Base-by-base conservation (phyloP, 2,888 invertebrate genomes). In the Agrotis puta region DNA sequence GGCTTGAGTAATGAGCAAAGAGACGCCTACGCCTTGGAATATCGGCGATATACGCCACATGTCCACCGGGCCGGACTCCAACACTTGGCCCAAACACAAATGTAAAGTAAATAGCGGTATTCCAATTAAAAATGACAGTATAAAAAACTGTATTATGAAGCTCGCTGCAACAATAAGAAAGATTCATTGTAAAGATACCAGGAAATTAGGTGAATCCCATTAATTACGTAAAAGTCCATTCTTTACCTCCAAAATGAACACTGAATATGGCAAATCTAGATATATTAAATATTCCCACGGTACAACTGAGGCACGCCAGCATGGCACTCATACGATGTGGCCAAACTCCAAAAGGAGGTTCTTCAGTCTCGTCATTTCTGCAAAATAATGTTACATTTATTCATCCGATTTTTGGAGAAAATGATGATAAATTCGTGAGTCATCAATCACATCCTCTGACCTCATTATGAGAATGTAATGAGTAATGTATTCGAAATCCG, bases 41-140 rank as follows among this genome's bases (percentile, higher is more conserved):
- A 99, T 97, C 0, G 99, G 99, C 67, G 98, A 98, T 87, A 99
- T 98, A 88, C 97, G 97, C 99, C 99, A 99, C 98, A 99, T 98
- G 86, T 98, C 98, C 74, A 99, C 97, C 2, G 98, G 98, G 0
- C 99, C 99, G 0, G 98, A 97, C 59, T 97, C 97, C 73, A 99
- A 94, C 85, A 98, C 98, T 92, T 98, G 98, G 3, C 99, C 99
- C 85, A 99, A 95, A 84, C 98, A 98, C 92, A 98, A 97, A 92
- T 98, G 98, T 63, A 99, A 96, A 69, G 98, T 98, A 87, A 98
- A 97, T 81, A 99, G 92, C 9, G 99, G 99, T 89, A 99, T 97
- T 71, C 98, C 98, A 89, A 98, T 97, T 68, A 98, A 92, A 81
- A 98, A 92, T 16, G 98, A 98, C 84, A 99, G 96, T 86, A 99